Base-by-base conservation (phyloP, 2,797 vertebrate species). In the Craterocephalus amniculus region DNA sequence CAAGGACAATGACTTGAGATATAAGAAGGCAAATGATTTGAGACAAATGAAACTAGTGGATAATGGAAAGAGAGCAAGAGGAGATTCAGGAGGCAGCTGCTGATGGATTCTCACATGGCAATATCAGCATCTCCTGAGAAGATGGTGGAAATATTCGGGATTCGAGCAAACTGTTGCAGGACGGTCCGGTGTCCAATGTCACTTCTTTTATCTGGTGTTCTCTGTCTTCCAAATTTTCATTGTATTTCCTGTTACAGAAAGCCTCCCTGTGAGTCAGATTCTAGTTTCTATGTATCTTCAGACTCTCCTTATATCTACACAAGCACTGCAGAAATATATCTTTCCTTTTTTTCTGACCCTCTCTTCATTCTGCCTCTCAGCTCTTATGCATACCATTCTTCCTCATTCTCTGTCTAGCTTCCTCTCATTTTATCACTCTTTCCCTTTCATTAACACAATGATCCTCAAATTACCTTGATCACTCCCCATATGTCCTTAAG, bases 211-310 rank as follows among this genome's bases (percentile, higher is more conserved):
- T 81, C 68, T 63, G 51, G 48, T 61, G 56, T 48, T 67, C 51
- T 76, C 54, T 54, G 36, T 69, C 54, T 58, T 61, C 64, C 27
- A 32, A 2, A 61, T 64, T 61, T 56, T 68, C 26, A 58, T 54
- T 68, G 67, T 34, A 34, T 83, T 59, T 82, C 40, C 68, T 70
- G 55, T 6, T 7, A 63, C 27, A 51, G 40, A 72, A 71, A 66
- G 70, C 67, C 63, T 73, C 38, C 24, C 5, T 34, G 20, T 4
- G 40, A 29, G 43, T 58, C 35, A 65, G 80, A 72, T 79, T 56
- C 58, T n/a, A 5, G 4, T 69, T 82, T 74, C 70, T 67, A 31
- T 66, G 13, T 83, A 71, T 84, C 70, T 83, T 72, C 79, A 82
- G 70, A 14, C 58, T 56, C 56, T 34, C n/a, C 26, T 74, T 79